Base-by-base conservation (phyloP, 2,797 vertebrate species). In the Huso huso region DNA sequence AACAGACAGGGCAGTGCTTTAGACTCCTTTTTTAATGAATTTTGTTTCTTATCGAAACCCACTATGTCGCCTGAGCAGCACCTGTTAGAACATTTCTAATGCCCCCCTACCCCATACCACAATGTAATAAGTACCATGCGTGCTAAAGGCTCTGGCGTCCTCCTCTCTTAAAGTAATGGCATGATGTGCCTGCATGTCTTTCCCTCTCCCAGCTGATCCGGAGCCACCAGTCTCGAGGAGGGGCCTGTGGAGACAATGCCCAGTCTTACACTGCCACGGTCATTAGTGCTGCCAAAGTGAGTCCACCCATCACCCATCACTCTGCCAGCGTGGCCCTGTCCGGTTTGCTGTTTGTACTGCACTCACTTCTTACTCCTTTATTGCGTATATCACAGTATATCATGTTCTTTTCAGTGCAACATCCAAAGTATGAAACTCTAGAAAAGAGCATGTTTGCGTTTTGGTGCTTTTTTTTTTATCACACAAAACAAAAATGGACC, bases 201-300 rank as follows among this genome's bases (percentile, higher is more conserved):
- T 77, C 13, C 52, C 79, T 71, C 69, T 79, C 4, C 62, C 83
- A 99, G 97, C 79, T 99, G 83, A 97, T 99, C 82, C 90, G 95
- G 78, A 96, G 95, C 86, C 95, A 99, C 86, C 97, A 98, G 86
- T 98, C 97, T 70, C 94, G 93, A 61, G 97, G 97, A 62, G 97
- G 97, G 79, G 96, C 94, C 72, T 98, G 97, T 71, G 95, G 95
- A 76, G 97, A 98, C 86, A 97, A 96, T 82, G 91, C 96, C 73
- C 97, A 99, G 87, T 99, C 97, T 62, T 99, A 99, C 55, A 96
- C 97, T 52, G 97, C 97, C 74, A 97, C 97, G 50, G 96, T 99
- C 80, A 98, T 99, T 88, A 99, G 93, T 71, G 97, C 97, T 76
- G 97, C 97, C 74, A 99, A 99, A 94, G 95, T 98, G 85, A 93